These are phyloP conservation scores for Lamproptera curius DNA, from an alignment of 2,888 invertebrate species.

Conservation along the genomic window DNA sequence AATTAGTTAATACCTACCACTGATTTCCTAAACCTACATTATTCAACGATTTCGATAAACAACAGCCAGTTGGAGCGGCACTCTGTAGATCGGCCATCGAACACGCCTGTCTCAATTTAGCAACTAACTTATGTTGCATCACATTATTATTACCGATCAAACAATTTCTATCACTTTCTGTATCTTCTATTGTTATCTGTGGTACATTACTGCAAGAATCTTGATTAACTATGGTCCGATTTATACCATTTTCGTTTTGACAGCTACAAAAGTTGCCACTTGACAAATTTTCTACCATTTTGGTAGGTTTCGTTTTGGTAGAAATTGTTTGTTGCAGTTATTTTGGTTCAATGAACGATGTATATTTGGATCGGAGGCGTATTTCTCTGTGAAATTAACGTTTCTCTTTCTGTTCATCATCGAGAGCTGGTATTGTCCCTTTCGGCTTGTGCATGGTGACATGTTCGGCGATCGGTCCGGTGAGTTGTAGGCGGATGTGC, in stretches of 20 bases:
- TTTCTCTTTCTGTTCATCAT: conserved; percentile 54
- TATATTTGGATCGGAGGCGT: conserved; percentile 60
- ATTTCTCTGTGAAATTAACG: conserved; percentile 50
- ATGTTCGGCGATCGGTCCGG: conserved; percentile 51
- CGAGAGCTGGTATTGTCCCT: conserved; percentile 61
- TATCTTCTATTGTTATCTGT: conserved; percentile 38
- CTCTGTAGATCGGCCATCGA: conserved; percentile 58
- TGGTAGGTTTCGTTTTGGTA: not conserved
- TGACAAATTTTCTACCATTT: conserved; percentile 27
- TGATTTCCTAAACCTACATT: conserved; percentile 38
- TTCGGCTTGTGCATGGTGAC: conserved; percentile 48
- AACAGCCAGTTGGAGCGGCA: conserved; percentile 33
- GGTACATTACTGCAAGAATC: conserved; percentile 29
- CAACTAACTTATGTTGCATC: conserved; percentile 54
- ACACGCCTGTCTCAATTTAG: conserved; percentile 53
- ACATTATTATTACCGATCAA: conserved; percentile 33
- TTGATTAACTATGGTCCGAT: no score
- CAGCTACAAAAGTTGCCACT: conserved; percentile 37
- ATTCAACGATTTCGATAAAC: conserved; percentile 49
- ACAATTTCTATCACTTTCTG: conserved; percentile 24
- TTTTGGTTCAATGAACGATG: conserved; percentile 39
- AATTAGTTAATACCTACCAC: conserved; percentile 36
- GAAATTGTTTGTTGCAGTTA: conserved; percentile 16
- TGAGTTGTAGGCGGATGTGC: conserved; percentile 48
- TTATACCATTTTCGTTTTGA: no score